Percentiles rank a stretch among this genome's conserved stretches.
Conservation (phyloP, 2,888 invertebrate genomes). For the Microplitis deprimator region DNA sequence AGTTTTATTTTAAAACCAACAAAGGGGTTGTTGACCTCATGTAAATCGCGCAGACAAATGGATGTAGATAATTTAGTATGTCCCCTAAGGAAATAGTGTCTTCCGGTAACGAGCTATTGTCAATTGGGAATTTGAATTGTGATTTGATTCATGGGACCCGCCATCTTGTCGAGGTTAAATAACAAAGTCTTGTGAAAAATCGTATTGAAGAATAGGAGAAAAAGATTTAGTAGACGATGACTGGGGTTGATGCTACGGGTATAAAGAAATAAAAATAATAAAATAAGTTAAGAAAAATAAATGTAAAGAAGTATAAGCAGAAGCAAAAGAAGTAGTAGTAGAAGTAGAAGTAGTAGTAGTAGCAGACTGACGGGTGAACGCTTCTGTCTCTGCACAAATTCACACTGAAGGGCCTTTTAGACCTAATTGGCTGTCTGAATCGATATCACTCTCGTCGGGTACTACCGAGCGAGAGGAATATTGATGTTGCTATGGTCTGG, state of each 20-base stretch:
- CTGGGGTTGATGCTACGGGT: too few species aligned
- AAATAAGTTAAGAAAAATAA: constrained; percentile 41
- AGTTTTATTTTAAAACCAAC: too few species aligned
- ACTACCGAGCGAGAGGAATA: constrained; percentile 48
- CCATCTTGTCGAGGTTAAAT: background rate
- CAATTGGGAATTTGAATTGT: background rate
- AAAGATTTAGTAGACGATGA: background rate
- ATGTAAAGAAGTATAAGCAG: constrained; percentile 14
- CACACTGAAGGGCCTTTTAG: constrained; percentile 67
- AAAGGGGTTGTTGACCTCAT: constrained; percentile 1
- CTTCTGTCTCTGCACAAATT: constrained; percentile 59
- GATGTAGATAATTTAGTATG: background rate
- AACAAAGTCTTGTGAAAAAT: constrained; percentile 46
- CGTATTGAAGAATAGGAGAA: constrained; percentile 14
- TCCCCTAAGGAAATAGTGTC: background rate
- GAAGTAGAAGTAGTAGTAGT: constrained; percentile 2
- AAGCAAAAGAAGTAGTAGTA: constrained; percentile 24
- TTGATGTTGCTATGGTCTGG: constrained; percentile 44
- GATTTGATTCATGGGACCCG: background rate
- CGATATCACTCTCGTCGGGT: constrained; percentile 64
- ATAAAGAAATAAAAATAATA: constrained; percentile 31
- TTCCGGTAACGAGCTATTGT: constrained; percentile 1
- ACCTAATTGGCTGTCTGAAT: constrained; percentile 69
- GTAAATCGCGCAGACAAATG: background rate
- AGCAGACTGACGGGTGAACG: constrained; percentile 22